Conservation (phyloP, 2,888 invertebrate species). For the Hybos culiciformis region DNA sequence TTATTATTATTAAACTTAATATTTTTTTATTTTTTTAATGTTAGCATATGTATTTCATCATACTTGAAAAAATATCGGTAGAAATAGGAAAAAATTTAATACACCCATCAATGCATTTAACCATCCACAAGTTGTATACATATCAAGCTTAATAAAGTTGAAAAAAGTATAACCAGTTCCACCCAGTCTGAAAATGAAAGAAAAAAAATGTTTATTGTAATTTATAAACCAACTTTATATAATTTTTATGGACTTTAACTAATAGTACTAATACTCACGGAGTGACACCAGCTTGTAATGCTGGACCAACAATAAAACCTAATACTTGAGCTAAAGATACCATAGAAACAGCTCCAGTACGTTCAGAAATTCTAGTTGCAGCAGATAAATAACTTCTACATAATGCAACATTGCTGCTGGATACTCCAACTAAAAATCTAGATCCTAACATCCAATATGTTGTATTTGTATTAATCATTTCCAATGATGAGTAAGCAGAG, state of each 20-base stretch:
- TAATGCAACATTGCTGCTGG: constrained; percentile 72
- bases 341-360: constrained; percentile 71
- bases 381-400: constrained; percentile 74
- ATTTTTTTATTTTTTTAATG: too few species aligned
- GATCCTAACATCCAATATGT: too few species aligned
- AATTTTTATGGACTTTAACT: too few species aligned
- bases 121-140: constrained; percentile 82
- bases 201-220: too few species aligned
- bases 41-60: too few species aligned
- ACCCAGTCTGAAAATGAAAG: too few species aligned
- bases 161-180: constrained; percentile 44
- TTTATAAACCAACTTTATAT: too few species aligned
- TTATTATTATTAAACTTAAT: too few species aligned
- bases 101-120: constrained; percentile 63
- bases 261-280: too few species aligned
- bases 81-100: constrained; percentile 55
- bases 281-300: constrained; percentile 65
- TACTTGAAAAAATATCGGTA: constrained; percentile 59
- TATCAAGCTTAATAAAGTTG: constrained; percentile 51
- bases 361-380: constrained; percentile 64
- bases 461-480: too few species aligned
- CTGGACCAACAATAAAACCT: constrained; percentile 77
- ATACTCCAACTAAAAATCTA: too few species aligned
- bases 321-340: constrained; percentile 73
- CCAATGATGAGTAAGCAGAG: too few species aligned